These are phyloP conservation scores for Nymphalis urticae DNA, from an alignment of 2,888 invertebrate genomes.

Conservation along the genomic window DNA sequence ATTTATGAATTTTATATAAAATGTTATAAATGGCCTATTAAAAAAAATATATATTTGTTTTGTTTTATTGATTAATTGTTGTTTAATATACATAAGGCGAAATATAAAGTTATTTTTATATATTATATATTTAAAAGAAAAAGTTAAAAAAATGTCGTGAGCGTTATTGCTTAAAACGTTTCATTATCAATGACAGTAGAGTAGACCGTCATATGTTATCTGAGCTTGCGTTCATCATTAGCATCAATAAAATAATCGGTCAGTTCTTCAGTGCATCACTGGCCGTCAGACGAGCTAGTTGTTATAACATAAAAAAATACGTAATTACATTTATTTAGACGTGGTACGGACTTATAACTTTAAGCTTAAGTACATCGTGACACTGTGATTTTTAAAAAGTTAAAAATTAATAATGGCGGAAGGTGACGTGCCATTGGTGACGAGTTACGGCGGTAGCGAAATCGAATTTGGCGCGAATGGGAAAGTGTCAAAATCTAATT, in stretches of 20 bases:
- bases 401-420: constrained; percentile 66
- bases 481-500: constrained; percentile 67
- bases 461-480: constrained; percentile 71
- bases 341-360: constrained; percentile 33
- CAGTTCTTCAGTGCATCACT: constrained; percentile 59
- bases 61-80: too few relatives aligned
- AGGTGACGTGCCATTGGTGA: constrained; percentile 73
- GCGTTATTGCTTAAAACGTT: constrained; percentile 42
- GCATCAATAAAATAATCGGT: constrained; percentile 73
- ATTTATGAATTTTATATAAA: constrained; percentile 5
- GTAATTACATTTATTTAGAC: constrained; percentile 14
- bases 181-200: constrained; percentile 71
- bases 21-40: background rate
- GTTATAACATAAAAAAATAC: constrained; percentile 35
- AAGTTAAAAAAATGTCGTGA: constrained; percentile 28
- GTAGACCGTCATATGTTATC: constrained; percentile 69
- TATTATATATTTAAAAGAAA: background rate
- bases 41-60: too few relatives aligned
- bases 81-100: too few relatives aligned
- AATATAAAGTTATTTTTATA: too few relatives aligned
- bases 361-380: constrained; percentile 34
- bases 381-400: constrained; percentile 42
- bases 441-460: constrained; percentile 71
- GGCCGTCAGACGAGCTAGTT: constrained; percentile 50
- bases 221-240: constrained; percentile 63